These are phyloP conservation scores for Halichoerus grypus DNA, from an alignment of 2,113 vertebrate genomes.

Conservation along the genomic window DNA sequence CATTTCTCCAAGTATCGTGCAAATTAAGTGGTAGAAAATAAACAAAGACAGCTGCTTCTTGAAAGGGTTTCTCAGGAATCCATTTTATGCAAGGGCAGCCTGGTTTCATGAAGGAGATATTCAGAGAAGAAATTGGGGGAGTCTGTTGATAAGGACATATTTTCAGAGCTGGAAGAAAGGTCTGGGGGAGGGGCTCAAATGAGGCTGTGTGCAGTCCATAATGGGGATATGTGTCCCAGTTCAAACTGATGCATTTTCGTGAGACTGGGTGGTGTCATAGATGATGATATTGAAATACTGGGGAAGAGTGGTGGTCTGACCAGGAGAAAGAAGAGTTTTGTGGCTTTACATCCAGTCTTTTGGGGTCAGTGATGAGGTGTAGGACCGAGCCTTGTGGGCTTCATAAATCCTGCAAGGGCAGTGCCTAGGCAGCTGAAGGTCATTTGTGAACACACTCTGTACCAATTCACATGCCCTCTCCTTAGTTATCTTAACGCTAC, in stretches of 20 bases:
- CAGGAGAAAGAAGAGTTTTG: neutral
- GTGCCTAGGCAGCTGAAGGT: neutral
- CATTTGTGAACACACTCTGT: neutral
- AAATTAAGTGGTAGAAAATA: neutral
- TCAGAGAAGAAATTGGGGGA: neutral
- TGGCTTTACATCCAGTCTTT: neutral
- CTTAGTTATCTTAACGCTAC: neutral
- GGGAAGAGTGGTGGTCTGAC: neutral
- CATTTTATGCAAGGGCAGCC: neutral
- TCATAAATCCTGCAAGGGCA: neutral
- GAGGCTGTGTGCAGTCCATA: neutral
- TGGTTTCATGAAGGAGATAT: neutral
- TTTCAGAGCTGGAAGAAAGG: neutral
- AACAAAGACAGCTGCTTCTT: neutral
- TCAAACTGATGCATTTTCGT: neutral
- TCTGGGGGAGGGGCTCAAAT: neutral
- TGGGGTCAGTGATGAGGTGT: neutral
- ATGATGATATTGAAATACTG: neutral
- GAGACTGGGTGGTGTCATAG: neutral
- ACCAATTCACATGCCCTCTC: neutral
- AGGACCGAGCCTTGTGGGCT: neutral
- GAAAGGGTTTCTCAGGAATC: neutral
- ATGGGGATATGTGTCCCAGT: neutral
- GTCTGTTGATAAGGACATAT: neutral
- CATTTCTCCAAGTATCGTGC: neutral